Base-by-base conservation (phyloP, 2,113 vertebrate species). In the Patagioenas fasciata region DNA sequence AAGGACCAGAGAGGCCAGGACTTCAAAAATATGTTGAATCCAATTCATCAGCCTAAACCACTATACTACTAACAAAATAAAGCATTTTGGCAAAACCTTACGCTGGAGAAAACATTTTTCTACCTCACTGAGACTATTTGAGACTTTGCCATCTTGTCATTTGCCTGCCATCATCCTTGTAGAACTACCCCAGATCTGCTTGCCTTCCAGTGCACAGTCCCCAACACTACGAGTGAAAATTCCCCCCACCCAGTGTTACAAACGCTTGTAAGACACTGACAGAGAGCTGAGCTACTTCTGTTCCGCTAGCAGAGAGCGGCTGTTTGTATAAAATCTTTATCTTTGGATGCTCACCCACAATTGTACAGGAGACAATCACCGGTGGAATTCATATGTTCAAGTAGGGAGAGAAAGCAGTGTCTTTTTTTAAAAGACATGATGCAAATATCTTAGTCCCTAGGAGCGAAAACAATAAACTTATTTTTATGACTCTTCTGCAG, bases 381-480 rank as follows among this genome's bases (percentile, higher is more conserved):
- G 69, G 2, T 11, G 26, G 62, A 79, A 66, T 16, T 89, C 48
- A 6, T 40, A 10, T 11, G 6, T 78, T 80, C 40, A 47, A 75
- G 44, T 13, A 17, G 24, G 28, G 31, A 89, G 70, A 89, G 58
- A 84, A 94, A 85, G 28, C 15, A 15, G 26, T 21, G 32, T 4
- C 57, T 38, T 40, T 89, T 72, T 88, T 61, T n/a, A 57, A 72
- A 85, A 93, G 79, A 61, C 28, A 3, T 44, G 53, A 75, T 44
- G 71, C 71, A 94, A 89, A 82, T 58, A 92, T 72, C 66, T 89
- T 47, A 47, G 48, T 57, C 62, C 44, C 40, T 73, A 21, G 5
- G 54, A 92, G 40, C 65, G 58, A 91, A 94, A 95, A 93, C 70
- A 97, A 89, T 58, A 54, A 91, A 81, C 62, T 84, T 73, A 69